These are phyloP conservation scores for Podargus strigoides DNA, from an alignment of 2,797 vertebrate species.

Conservation along the genomic window DNA sequence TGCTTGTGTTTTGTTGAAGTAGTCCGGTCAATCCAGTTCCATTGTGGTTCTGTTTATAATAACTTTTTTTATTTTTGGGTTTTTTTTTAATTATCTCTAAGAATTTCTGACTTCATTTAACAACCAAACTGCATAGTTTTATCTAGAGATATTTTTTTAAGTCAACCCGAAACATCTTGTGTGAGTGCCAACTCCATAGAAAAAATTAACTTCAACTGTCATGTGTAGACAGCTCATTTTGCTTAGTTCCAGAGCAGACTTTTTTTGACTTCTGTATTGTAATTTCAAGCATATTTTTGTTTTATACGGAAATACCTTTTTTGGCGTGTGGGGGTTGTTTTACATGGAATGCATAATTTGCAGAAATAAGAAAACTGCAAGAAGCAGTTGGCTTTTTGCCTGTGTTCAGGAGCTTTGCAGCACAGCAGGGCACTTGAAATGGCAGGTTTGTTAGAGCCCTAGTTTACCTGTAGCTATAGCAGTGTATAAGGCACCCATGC, in stretches of 20 bases:
- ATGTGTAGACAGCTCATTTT: neutral
- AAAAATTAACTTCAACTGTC: neutral
- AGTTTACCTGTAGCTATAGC: neutral
- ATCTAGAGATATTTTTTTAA: neutral
- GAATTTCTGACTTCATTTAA: neutral
- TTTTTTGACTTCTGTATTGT: neutral
- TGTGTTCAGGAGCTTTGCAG: neutral
- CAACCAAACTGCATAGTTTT: neutral
- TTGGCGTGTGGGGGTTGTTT: neutral
- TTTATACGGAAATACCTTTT: neutral
- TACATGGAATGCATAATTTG: neutral
- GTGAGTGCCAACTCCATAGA: neutral
- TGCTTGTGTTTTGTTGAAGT: neutral
- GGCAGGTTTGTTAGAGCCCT: neutral
- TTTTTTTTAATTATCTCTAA: neutral
- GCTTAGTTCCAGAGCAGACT: rapidly evolving
- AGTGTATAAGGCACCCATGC: neutral
- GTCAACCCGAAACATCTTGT: neutral
- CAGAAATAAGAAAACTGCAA: neutral
- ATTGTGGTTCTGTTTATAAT: neutral
- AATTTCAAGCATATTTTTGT: conserved; percentile 6
- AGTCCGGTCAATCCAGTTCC: neutral
- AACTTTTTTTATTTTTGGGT: rapidly evolving
- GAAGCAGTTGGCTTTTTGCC: neutral
- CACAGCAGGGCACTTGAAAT: neutral